phyloP scores from a whole-genome alignment of 2,888 invertebrate genomes.

The Ceraclea dissimilis region DNA sequence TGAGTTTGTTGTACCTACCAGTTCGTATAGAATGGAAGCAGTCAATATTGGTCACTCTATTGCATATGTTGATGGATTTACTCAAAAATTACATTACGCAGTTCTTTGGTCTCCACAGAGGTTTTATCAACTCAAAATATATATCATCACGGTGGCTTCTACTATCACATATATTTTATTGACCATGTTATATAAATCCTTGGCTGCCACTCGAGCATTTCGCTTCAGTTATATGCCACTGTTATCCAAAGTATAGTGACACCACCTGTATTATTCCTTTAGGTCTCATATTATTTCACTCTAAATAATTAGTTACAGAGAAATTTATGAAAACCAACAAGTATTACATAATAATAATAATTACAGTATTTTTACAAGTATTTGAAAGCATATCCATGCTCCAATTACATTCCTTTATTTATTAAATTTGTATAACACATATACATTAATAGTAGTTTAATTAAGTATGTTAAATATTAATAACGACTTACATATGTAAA shows the following conservation, averaged over 20 bases:
- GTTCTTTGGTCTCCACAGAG: conserved; percentile 72
- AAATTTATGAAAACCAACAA: too few species aligned
- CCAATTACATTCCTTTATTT: too few species aligned
- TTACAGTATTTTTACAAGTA: too few species aligned
- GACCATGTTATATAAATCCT: conserved; percentile 16
- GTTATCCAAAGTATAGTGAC: conserved; percentile 11
- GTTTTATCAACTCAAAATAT: conserved; percentile 54
- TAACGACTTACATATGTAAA: too few species aligned
- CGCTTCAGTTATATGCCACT: not conserved
- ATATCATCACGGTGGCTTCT: conserved; percentile 37
- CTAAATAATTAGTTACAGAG: too few species aligned
- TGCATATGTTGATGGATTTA: conserved; percentile 59
- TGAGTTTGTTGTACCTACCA: conserved; percentile 88
- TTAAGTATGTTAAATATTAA: too few species aligned
- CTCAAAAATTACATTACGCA: conserved; percentile 45
- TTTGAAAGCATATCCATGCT: too few species aligned
- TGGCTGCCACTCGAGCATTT: conserved; percentile 3
- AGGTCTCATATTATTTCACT: too few species aligned
- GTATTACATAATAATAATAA: too few species aligned
- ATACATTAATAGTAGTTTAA: too few species aligned
- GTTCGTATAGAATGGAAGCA: conserved; percentile 95
- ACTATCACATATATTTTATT: conserved; percentile 28
- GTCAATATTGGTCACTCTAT: conserved; percentile 78
- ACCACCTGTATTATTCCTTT: not conserved
- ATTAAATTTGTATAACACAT: too few species aligned